Evolutionary conservation across 2,888 invertebrate species (phyloP), one percentile per base, ranked within the genome.

Genomic region (Odontocerum albicorne): DNA sequence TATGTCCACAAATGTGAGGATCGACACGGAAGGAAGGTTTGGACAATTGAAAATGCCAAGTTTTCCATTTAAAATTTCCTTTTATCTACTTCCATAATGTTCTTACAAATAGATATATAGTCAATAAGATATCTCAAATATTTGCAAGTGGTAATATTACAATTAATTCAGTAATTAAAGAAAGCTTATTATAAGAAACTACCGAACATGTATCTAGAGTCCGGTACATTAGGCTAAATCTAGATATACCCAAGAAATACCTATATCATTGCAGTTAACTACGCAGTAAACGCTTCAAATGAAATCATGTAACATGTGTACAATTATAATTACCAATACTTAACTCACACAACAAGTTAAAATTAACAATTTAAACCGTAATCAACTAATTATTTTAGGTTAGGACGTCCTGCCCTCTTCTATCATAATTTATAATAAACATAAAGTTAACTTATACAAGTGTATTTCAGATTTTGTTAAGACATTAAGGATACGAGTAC

Each of bases 31-130:
- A 33, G 54, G 55, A 55, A 54, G 57, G 57, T 60, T 52, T 52
- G 20, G 32, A 36, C 39, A 60, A 54, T 75, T 76, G 75, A 78
- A 78, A 78, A 76, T 76, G 75, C 75, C 72, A 74, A 68, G 71
- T 49, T 61, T 74, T 72, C 75, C 75, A 61, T 78, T 77, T 71
- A 77, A 76, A 73, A 72, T 77, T 78, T 77, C 74, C 77, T 77
- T 78, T 79, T 78, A 77, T 77, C 78, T 78, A 78, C 77, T 77
- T 75, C 39, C 44, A 77, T 78, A 77, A 77, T 78, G 77, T 77
- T 74, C 77, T 78, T 77, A 77, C 72, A 61, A 77, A 77, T 78
- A 78, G 76, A 78, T 77, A 77, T 77, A 73, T 75, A 74, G 45
- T 50, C 57, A 54, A 77, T 77, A 77, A 77, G 77, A 77, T 78